Base-by-base conservation (phyloP, 2,797 vertebrate species). In the Molossus molossus region DNA sequence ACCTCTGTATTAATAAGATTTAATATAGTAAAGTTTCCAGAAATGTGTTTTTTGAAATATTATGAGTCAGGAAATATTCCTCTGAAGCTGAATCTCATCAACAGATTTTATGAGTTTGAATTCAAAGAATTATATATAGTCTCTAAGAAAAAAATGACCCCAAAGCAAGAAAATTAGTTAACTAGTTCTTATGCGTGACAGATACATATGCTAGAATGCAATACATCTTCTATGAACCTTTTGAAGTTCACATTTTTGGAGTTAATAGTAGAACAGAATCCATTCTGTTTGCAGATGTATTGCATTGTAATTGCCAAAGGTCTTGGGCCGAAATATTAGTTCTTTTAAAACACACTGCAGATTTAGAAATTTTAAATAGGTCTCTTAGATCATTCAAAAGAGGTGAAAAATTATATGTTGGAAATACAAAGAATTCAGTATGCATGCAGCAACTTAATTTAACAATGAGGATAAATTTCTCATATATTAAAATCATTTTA, bases 21-120 rank as follows among this genome's bases (percentile, higher is more conserved):
- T 98, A 98, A 98, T 98, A 98, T 97, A 96, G 93, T 93, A 97
- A 98, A 94, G 88, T 98, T 98, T 98, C 97, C 97, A 98, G 91
- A 98, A 98, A 98, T 97, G 98, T 98, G 98, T 97, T 98, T 98
- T 98, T 98, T 98, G 98, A 99, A 98, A 98, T 98, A 99, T 98
- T 98, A 98, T 96, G 98, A 98, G 98, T 98, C 97, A 98, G 95
- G 97, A 98, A 95, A 93, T 97, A 94, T 96, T 98, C 95, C 82
- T 98, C 97, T 98, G 97, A 98, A 98, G 97, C 97, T 96, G 98
- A 98, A 98, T 97, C 97, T 98, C 98, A 98, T 98, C 98, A 98
- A 96, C 95, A 97, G 91, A 94, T 98, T 98, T 98, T 98, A 98
- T 97, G 98, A 97, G 97, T 97, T 98, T 97, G 94, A 98, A 98